phyloP scores from a whole-genome alignment of 1,140 invertebrate genomes.

The Callitettix versicolor region DNA sequence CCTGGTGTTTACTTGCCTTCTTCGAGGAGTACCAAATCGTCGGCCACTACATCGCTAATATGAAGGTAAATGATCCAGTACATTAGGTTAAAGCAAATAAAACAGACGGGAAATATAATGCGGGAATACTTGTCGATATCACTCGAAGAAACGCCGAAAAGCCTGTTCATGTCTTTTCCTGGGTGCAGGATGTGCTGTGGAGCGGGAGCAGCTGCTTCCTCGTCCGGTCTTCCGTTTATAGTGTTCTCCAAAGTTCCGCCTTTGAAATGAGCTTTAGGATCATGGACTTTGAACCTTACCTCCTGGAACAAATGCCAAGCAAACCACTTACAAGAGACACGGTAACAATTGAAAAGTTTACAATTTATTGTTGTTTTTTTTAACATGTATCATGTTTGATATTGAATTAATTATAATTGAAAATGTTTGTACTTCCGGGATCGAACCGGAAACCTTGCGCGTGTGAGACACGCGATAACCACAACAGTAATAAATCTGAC shows the following conservation, averaged over 20 bases:
- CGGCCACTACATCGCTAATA: constrained; percentile 41
- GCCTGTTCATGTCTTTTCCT: constrained; percentile 35
- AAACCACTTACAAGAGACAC: constrained; percentile 15
- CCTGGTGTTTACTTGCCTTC: constrained; percentile 21
- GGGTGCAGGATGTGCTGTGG: constrained; percentile 16
- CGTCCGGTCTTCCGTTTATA: constrained; percentile 32
- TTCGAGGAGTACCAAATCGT: constrained; percentile 34
- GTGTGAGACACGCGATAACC: too few relatives aligned
- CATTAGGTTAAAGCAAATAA: constrained; percentile 48
- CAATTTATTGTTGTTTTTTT: too few relatives aligned
- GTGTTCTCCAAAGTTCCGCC: constrained; percentile 73
- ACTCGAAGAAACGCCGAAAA: constrained; percentile 41
- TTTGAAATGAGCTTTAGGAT: constrained; percentile 83
- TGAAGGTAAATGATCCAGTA: constrained; percentile 51
- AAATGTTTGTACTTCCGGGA: too few relatives aligned
- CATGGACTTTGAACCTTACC: constrained; percentile 84
- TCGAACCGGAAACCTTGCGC: too few relatives aligned
- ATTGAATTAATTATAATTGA: too few relatives aligned
- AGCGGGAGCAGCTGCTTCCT: constrained; percentile 25
- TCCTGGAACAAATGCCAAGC: constrained; percentile 58
- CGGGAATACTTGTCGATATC: constrained; percentile 50
- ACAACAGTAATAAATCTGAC: too few relatives aligned
- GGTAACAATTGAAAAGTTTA: too few relatives aligned
- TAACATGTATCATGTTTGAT: too few relatives aligned
- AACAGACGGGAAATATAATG: constrained; percentile 46